Conservation (phyloP, 2,113 vertebrate species). For the Acanthisitta chloris region DNA sequence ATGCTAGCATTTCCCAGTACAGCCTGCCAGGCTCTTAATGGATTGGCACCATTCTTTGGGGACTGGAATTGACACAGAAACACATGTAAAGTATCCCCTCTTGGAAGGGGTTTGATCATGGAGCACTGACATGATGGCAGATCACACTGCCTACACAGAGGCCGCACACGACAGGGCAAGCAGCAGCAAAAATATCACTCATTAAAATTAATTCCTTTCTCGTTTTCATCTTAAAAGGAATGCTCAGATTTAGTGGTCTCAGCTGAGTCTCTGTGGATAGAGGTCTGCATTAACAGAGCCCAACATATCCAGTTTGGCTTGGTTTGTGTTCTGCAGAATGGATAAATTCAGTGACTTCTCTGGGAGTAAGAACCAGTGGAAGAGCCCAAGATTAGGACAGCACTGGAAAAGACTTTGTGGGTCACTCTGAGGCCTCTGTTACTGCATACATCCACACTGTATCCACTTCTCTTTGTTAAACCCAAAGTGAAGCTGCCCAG, state of each 20-base stretch:
- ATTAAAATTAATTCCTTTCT: constrained; percentile 73
- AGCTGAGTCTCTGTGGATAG: constrained; percentile 42
- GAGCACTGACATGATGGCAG: constrained; percentile 60
- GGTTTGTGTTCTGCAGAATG: neutral
- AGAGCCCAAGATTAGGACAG: neutral
- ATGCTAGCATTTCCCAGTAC: constrained; percentile 46
- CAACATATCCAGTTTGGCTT: constrained; percentile 22
- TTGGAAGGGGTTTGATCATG: constrained; percentile 55
- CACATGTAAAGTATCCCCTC: constrained; percentile 56
- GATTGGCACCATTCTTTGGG: constrained; percentile 54
- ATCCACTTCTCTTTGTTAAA: neutral
- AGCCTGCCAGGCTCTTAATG: constrained; percentile 62
- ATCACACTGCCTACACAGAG: constrained; percentile 46
- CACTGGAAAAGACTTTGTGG: neutral
- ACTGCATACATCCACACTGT: neutral
- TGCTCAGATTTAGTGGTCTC: constrained; percentile 57
- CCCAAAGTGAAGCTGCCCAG: neutral
- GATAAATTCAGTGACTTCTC: neutral
- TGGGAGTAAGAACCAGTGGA: neutral
- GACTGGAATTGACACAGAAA: constrained; percentile 66
- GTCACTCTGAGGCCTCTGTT: neutral
- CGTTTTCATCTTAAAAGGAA: constrained; percentile 69
- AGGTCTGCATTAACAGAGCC: constrained; percentile 46
- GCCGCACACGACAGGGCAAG: constrained; percentile 34
- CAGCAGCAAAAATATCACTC: constrained; percentile 53